A percentile compares a stretch with the other conserved stretches of the same genome.
phyloP scores from a whole-genome alignment of 2,113 vertebrate genomes.

The Cromileptes altivelis region DNA sequence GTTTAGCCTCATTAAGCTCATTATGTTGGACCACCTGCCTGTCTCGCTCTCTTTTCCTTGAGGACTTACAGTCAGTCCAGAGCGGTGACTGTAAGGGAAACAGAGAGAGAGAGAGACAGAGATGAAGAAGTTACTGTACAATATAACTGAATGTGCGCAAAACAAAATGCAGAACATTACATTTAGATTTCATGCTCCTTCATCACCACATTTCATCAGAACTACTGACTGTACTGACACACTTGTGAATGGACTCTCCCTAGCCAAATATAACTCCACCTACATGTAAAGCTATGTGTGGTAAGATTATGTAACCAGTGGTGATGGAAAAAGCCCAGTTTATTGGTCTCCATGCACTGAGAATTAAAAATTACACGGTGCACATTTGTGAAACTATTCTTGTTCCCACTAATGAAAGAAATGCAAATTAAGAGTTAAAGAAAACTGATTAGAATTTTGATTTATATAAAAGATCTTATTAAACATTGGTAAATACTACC shows the following conservation, averaged over 20 bases:
- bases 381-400: background rate
- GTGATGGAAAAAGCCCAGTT: constrained; percentile 20
- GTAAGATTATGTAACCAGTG: constrained; percentile 49
- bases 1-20: constrained; percentile 82
- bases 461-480: background rate
- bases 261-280: constrained; percentile 56
- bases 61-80: constrained; percentile 35
- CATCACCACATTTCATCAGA: background rate
- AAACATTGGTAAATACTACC: background rate
- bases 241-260: constrained; percentile 53
- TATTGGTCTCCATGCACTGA: constrained; percentile 24
- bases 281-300: constrained; percentile 29
- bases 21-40: constrained; percentile 80
- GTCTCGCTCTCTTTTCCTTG: constrained; percentile 42
- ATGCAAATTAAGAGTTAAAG: background rate
- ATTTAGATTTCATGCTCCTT: background rate
- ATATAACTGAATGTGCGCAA: background rate
- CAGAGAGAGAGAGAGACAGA: background rate
- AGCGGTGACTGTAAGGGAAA: constrained; percentile 19
- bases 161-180: background rate
- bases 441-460: background rate
- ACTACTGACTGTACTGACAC: constrained; percentile 10
- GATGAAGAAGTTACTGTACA: background rate
- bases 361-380: background rate
- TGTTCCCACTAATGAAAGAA: background rate